phyloP scores from a whole-genome alignment of 2,113 vertebrate species.

The Cebus imitator region DNA sequence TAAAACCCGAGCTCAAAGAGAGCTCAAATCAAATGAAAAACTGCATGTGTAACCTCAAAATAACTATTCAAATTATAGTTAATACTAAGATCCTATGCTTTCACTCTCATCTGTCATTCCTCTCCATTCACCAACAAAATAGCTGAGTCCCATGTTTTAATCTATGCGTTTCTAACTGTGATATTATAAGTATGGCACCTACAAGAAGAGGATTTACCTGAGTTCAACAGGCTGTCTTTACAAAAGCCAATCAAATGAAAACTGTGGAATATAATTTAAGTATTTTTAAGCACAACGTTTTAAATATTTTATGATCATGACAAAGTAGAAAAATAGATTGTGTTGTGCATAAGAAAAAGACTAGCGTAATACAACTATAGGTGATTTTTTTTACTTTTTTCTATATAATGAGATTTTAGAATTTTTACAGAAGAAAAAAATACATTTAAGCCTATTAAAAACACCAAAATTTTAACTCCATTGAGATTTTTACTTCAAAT shows the following conservation, averaged over 20 bases:
- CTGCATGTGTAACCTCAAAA: background rate
- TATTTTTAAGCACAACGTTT: background rate
- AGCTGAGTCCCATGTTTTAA: background rate
- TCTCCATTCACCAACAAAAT: background rate
- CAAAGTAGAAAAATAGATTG: background rate
- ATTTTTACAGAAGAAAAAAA: constrained; percentile 30
- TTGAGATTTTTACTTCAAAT: constrained; percentile 28
- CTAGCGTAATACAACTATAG: background rate
- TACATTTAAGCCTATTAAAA: background rate
- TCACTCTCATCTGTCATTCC: background rate
- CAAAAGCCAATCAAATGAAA: background rate
- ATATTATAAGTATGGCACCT: background rate
- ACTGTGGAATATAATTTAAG: background rate
- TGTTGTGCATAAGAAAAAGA: background rate
- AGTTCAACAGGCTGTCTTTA: background rate
- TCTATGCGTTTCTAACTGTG: background rate
- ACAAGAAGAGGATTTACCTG: background rate
- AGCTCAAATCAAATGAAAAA: background rate
- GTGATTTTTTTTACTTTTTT: background rate
- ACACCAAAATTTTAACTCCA: background rate
- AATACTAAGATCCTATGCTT: background rate
- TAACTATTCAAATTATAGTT: background rate
- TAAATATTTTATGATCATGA: background rate
- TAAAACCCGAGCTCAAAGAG: background rate
- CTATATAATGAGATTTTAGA: constrained; percentile 20